phyloP scores from a whole-genome alignment of 1,140 invertebrate species.

The Nasonia giraulti region DNA sequence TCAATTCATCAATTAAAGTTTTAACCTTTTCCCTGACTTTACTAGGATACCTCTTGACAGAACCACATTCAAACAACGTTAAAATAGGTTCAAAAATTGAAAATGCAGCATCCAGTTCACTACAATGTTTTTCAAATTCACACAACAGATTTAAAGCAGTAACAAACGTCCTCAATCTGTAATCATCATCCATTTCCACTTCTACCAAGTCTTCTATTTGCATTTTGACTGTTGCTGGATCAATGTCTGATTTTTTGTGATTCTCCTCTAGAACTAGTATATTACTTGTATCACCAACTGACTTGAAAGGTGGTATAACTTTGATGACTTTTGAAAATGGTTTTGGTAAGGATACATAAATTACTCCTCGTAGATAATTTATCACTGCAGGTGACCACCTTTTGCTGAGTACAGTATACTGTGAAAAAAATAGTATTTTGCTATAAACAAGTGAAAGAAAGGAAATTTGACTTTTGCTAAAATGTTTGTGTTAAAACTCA shows the following conservation, averaged over 20 bases:
- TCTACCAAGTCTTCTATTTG: conserved; percentile 73
- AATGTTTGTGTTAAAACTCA: conserved; percentile 62
- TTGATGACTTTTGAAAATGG: conserved; percentile 73
- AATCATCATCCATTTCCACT: conserved; percentile 76
- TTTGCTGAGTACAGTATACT: conserved; percentile 88
- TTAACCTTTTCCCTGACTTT: conserved; percentile 73
- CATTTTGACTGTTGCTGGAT: conserved; percentile 69
- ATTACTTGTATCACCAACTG: conserved; percentile 72
- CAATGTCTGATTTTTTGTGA: conserved; percentile 66
- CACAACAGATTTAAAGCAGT: conserved; percentile 75
- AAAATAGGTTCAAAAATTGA: conserved; percentile 74
- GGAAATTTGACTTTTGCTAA: background rate
- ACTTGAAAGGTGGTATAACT: conserved; percentile 81
- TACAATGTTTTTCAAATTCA: conserved; percentile 76
- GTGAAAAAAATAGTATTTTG: conserved; percentile 61
- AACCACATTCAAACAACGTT: conserved; percentile 73
- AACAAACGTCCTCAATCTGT: conserved; percentile 77
- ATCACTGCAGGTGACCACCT: conserved; percentile 85
- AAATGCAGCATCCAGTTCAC: conserved; percentile 74
- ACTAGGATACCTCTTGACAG: conserved; percentile 79
- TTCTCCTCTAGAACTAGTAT: conserved; percentile 76
- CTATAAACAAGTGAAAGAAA: background rate
- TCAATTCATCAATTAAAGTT: conserved; percentile 72
- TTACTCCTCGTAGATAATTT: conserved; percentile 84
- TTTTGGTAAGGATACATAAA: conserved; percentile 80